Evolutionary conservation across 2,888 invertebrate genomes (phyloP).

Genomic region (Machimus rusticus): DNA sequence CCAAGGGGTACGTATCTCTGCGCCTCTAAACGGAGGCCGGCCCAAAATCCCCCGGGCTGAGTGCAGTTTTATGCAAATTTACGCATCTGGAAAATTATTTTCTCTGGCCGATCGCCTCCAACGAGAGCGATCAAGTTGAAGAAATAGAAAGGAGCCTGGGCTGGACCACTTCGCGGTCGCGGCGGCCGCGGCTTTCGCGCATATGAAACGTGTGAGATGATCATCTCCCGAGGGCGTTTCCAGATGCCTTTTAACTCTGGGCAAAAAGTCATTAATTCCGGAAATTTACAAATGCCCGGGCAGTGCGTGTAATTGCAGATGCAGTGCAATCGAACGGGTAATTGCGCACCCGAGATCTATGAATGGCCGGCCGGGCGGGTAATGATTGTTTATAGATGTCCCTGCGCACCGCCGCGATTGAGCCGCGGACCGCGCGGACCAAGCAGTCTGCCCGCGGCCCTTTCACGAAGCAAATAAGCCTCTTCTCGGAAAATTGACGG

Average conservation of each 20-base stretch:
- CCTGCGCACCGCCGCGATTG: background rate
- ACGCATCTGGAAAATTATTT: constrained; percentile 42
- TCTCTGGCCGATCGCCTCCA: constrained; percentile 21
- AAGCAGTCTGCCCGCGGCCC: background rate
- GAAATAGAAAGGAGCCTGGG: constrained; percentile 5
- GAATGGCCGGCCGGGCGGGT: constrained; percentile 1
- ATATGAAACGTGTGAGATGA: constrained; percentile 34
- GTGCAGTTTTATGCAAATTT: constrained; percentile 42
- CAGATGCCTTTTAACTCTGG: constrained; percentile 32
- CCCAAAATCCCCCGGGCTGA: constrained; percentile 30
- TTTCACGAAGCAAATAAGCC: background rate
- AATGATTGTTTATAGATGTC: constrained; percentile 41
- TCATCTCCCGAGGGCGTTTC: constrained; percentile 17
- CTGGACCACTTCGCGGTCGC: background rate
- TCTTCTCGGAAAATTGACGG: constrained; percentile 19
- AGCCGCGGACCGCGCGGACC: background rate
- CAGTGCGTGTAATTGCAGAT: constrained; percentile 40
- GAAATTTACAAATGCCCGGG: constrained; percentile 36
- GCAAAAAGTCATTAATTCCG: constrained; percentile 38
- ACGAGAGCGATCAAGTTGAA: constrained; percentile 21
- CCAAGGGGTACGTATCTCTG: background rate
- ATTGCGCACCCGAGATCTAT: constrained; percentile 33
- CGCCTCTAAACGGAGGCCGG: constrained; percentile 4
- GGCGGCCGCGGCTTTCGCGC: background rate
- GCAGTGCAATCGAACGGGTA: constrained; percentile 34